These are phyloP conservation scores for Apamea anceps DNA, from an alignment of 2,888 invertebrate species.

Conservation along the genomic window DNA sequence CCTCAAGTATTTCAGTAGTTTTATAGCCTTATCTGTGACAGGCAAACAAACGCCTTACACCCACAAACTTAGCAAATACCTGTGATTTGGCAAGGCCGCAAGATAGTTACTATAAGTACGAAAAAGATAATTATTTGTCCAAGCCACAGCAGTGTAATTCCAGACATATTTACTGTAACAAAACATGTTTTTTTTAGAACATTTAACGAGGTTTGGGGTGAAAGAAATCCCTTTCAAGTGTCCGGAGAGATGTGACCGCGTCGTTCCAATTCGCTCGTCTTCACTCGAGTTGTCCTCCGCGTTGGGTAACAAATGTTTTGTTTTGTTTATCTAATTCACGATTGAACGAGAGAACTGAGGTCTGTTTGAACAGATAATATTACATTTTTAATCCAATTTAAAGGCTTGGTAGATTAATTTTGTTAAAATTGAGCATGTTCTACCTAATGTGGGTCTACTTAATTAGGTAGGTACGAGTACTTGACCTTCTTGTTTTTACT, in stretches of 20 bases:
- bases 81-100: constrained; percentile 33
- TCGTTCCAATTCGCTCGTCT: constrained; percentile 63
- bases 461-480: background rate
- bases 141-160: constrained; percentile 3
- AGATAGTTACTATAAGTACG: constrained; percentile 14
- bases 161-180: constrained; percentile 9
- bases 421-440: background rate
- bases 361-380: background rate
- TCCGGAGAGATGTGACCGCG: constrained; percentile 59
- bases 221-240: constrained; percentile 61
- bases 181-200: constrained; percentile 26
- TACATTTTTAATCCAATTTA: background rate
- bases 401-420: background rate
- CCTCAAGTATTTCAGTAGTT: constrained; percentile 36
- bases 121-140: constrained; percentile 15
- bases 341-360: constrained; percentile 4
- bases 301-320: constrained; percentile 56
- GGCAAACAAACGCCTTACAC: constrained; percentile 23
- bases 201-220: constrained; percentile 46
- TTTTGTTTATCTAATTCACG: constrained; percentile 38
- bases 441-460: background rate
- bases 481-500: background rate
- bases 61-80: constrained; percentile 31
- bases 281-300: constrained; percentile 46
- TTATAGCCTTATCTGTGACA: constrained; percentile 27